Evolutionary conservation across 2,113 vertebrate genomes (phyloP).

Genomic region (Indicator indicator): DNA sequence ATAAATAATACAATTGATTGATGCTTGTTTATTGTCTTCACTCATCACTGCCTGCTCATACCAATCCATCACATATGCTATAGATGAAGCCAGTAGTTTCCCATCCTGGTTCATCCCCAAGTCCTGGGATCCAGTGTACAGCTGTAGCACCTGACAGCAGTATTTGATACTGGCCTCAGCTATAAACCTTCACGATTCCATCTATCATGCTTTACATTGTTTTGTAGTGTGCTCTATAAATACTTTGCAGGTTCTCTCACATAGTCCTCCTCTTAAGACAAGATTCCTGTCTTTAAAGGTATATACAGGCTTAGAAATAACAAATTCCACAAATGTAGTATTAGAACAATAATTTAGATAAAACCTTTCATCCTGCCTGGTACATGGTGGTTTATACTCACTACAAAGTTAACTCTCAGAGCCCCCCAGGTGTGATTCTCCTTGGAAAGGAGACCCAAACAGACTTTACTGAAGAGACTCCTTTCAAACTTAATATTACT

Average conservation of each 20-base stretch:
- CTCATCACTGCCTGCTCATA: not conserved
- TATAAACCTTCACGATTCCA: not conserved
- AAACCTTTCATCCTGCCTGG: slow-evolving; percentile 45
- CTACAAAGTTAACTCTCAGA: not conserved
- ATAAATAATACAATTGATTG: not conserved
- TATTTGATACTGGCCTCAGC: not conserved
- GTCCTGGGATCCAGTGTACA: not conserved
- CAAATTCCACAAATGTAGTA: not conserved
- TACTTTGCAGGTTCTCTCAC: not conserved
- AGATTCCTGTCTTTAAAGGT: not conserved
- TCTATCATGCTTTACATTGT: not conserved
- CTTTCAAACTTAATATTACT: not conserved
- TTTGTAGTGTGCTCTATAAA: not conserved
- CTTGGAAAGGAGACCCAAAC: not conserved
- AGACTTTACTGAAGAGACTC: not conserved
- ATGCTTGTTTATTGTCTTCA: not conserved
- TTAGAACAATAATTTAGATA: slow-evolving; percentile 29
- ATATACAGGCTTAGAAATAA: not conserved
- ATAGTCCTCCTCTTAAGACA: not conserved
- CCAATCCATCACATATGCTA: not conserved
- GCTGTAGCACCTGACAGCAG: not conserved
- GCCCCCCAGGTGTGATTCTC: not conserved
- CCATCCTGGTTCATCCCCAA: not conserved
- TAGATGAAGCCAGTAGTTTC: not conserved
- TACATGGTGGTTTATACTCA: not conserved